Base-by-base conservation (phyloP, 1,140 invertebrate genomes). In the Trichonephila clavata region DNA sequence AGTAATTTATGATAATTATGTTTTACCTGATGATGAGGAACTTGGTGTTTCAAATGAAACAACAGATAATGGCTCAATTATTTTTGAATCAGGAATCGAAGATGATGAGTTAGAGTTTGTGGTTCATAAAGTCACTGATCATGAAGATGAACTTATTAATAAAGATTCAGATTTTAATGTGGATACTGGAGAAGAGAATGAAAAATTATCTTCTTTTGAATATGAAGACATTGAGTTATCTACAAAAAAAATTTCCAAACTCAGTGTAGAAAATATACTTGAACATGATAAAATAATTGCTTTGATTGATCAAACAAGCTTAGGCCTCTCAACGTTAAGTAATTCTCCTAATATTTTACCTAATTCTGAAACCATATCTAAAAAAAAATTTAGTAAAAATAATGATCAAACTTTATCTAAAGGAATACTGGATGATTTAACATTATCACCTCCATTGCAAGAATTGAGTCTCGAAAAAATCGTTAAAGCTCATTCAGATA, bases 211-310 rank as follows among this genome's bases (percentile, higher is more conserved):
- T 1, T 24, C 20, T 18, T 59, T 50, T 50, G 84, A 88, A 21
- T 20, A 6, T 61, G 77, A 90, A 84, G 20, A 13, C 20, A 90
- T 60, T 84, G 50, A 65, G 10, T 32, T 20, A 68, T 43, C 63
- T 14, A 59, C 60, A 18, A 81, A 57, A 32, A 39, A 50, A 50
- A 68, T 90, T 50, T 94, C 86, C 20, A 71, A 94, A 90, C 59
- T 94, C 10, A 94, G 93, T 39, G 20, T 94, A 16, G 60, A 94
- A 90, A 94, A 94, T 24, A 93, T 93, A n/a, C 61, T 89, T 43
- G 77, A 83, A n/a, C 93, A 93, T 90, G 87, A 93, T 84, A 93
- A 93, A 90, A 89, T 93, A 24, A 93, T 90, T 68, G 93, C 86
- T 65, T 84, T 93, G 32, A 89, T 93, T 68, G 93, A 93, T 59